These are phyloP conservation scores for Sialis fuliginosa DNA, from an alignment of 2,888 invertebrate species.

Conservation along the genomic window DNA sequence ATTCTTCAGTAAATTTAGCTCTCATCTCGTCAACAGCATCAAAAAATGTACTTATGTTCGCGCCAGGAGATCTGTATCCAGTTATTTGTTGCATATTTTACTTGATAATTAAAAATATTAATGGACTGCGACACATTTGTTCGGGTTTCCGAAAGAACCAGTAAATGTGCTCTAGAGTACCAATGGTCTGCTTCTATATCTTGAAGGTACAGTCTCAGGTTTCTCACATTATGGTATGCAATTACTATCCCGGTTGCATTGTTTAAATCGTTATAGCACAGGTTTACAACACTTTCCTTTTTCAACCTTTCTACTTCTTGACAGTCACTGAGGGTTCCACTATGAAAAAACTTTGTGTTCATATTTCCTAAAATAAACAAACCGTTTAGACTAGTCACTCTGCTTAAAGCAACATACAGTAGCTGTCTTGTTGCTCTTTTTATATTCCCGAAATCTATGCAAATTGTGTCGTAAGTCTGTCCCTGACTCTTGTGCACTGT, in stretches of 20 bases:
- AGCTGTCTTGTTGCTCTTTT: neutral
- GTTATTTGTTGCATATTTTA: too few relatives aligned
- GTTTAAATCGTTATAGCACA: slow-evolving; percentile 2
- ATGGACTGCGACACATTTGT: too few relatives aligned
- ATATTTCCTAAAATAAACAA: slow-evolving; percentile 12
- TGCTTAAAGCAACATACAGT: slow-evolving; percentile 6
- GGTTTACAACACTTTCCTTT: neutral
- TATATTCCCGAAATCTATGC: slow-evolving; percentile 3
- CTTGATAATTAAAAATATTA: too few relatives aligned
- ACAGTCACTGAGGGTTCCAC: too few relatives aligned
- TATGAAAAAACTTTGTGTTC: slow-evolving; percentile 1
- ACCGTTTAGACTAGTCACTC: slow-evolving; percentile 5
- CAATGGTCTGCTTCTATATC: too few relatives aligned
- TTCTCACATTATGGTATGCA: slow-evolving; percentile 3
- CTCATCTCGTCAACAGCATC: too few relatives aligned
- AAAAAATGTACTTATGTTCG: too few relatives aligned
- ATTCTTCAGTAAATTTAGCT: too few relatives aligned
- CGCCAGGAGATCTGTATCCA: too few relatives aligned
- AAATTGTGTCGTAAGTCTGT: slow-evolving; percentile 3
- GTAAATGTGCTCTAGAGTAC: too few relatives aligned
- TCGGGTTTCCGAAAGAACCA: too few relatives aligned
- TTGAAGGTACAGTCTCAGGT: too few relatives aligned
- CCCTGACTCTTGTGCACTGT: slow-evolving; percentile 13
- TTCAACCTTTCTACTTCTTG: neutral
- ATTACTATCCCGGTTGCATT: slow-evolving; percentile 2